Conservation (phyloP, 2,888 invertebrate genomes). For the Steinernema hermaphroditum region DNA sequence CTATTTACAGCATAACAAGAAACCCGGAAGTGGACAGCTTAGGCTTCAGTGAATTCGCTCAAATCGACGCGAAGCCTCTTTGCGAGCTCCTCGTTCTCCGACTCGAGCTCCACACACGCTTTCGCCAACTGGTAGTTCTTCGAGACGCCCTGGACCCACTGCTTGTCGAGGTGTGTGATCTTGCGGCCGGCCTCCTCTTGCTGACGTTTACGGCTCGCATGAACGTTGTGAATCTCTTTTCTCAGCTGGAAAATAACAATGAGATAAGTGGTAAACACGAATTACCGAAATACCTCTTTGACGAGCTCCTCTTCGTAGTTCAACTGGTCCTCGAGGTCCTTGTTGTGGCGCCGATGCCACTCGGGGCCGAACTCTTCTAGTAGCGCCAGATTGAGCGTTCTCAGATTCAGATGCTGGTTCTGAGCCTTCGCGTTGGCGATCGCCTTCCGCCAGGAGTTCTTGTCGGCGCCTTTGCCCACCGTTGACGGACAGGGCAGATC, state of each 20-base stretch:
- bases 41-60: not conserved
- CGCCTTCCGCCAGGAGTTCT: conserved; percentile 55
- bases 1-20: conserved; percentile 17
- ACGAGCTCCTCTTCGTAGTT: conserved; percentile 43
- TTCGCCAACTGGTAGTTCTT: conserved; percentile 46
- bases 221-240: conserved; percentile 52
- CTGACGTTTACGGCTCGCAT: conserved; percentile 53
- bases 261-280: not conserved
- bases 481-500: conserved; percentile 60
- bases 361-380: conserved; percentile 58
- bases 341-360: conserved; percentile 51
- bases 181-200: conserved; percentile 59
- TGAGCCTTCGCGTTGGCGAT: conserved; percentile 59
- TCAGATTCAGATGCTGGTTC: conserved; percentile 57
- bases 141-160: conserved; percentile 34
- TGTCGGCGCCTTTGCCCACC: conserved; percentile 51
- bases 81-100: conserved; percentile 31
- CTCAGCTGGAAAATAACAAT: conserved; percentile 36
- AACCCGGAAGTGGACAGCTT: not conserved
- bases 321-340: conserved; percentile 37
- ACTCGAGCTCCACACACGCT: conserved; percentile 47
- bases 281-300: conserved; percentile 41
- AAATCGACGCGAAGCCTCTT: conserved; percentile 10
- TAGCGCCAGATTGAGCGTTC: conserved; percentile 58
- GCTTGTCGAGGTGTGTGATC: conserved; percentile 49